phyloP scores from a whole-genome alignment of 2,888 invertebrate species.

The Trachelus stipa region DNA sequence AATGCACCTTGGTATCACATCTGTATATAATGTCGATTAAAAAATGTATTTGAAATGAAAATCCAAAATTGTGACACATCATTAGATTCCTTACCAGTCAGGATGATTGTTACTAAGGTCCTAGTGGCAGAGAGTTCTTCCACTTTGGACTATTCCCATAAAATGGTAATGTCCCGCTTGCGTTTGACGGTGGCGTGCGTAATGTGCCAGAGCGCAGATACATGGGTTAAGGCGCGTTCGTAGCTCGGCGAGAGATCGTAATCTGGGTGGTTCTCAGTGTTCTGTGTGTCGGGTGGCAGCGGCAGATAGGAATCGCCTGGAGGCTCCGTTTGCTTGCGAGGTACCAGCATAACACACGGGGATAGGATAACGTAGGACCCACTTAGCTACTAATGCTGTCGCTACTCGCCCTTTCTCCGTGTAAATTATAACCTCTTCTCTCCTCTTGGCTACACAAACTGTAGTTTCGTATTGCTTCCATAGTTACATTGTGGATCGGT shows the following conservation, averaged over 20 bases:
- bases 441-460: neutral
- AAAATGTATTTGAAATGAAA: neutral
- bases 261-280: conserved; percentile 52
- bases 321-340: conserved; percentile 24
- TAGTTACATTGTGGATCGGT: neutral
- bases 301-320: conserved; percentile 50
- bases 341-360: conserved; percentile 45
- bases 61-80: neutral
- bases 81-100: neutral
- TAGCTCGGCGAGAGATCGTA: conserved; percentile 32
- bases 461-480: neutral
- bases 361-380: conserved; percentile 60
- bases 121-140: neutral
- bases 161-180: neutral
- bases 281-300: conserved; percentile 51
- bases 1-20: neutral
- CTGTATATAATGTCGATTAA: neutral
- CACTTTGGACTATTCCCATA: neutral
- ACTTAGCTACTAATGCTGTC: conserved; percentile 65
- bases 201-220: conserved; percentile 11
- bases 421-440: conserved; percentile 56
- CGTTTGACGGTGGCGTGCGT: conserved; percentile 9
- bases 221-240: conserved; percentile 14
- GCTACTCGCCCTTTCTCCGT: conserved; percentile 56
- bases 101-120: neutral